Evolutionary conservation across 2,888 invertebrate species (phyloP).

Genomic region (Xylophagus ater): DNA sequence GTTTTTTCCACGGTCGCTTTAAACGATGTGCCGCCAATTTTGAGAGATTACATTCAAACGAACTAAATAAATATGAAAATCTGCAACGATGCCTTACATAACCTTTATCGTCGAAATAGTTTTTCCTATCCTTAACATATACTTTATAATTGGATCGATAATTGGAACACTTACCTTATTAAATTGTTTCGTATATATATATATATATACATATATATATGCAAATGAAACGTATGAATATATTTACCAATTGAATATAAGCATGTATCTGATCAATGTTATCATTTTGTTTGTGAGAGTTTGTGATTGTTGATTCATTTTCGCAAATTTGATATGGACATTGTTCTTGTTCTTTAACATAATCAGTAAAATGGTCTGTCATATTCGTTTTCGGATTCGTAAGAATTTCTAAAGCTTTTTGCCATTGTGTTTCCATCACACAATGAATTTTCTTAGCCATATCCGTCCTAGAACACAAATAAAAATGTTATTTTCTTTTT

Average conservation of each 20-base stretch:
- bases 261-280: slow-evolving; percentile 32
- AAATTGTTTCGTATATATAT: slow-evolving; percentile 5
- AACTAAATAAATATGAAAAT: no score
- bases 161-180: slow-evolving; percentile 3
- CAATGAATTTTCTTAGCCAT: slow-evolving; percentile 63
- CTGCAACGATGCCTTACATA: no score
- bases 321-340: slow-evolving; percentile 23
- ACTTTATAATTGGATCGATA: no score
- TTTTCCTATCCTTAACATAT: no score
- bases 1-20: no score
- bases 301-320: not conserved
- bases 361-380: no score
- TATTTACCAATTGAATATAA: slow-evolving; percentile 33
- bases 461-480: slow-evolving; percentile 44
- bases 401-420: slow-evolving; percentile 60
- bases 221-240: not conserved
- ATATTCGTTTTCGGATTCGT: slow-evolving; percentile 39
- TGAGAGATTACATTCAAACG: no score
- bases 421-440: slow-evolving; percentile 73
- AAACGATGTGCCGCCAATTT: no score
- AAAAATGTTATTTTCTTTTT: slow-evolving; percentile 1
- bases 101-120: no score
- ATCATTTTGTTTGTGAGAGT: slow-evolving; percentile 3
- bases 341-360: slow-evolving; percentile 16
- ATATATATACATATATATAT: not conserved